Base-by-base conservation (phyloP, 2,797 vertebrate genomes). In the Echeneis naucrates region DNA sequence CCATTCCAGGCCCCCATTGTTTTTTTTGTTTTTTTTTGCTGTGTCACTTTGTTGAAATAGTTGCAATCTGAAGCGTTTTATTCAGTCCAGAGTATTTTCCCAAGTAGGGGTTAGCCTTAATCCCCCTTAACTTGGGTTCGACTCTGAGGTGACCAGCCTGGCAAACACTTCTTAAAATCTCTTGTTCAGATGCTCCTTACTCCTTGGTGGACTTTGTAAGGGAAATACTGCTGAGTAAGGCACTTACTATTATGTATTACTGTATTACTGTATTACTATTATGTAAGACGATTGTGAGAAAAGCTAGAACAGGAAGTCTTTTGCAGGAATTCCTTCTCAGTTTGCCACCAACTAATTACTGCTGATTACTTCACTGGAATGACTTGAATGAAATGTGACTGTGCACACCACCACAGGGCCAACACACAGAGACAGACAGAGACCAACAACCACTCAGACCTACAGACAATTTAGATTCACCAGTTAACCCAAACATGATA, bases 231-330 rank as follows among this genome's bases (percentile, higher is more conserved):
- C 74, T 82, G 53, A 84, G 35, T 62, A 63, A 80, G 33, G 37
- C n/a, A 19, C 35, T 56, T 81, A 8, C n/a, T 47, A 12, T 84
- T 85, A 70, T 37, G 4, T 79, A 88, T 24, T 37, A 8, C n/a
- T 47, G n/a, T n/a, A n/a, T n/a, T n/a, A n/a, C n/a, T n/a, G n/a
- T n/a, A n/a, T 24, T 37, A 8, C n/a, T 47, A 12, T 84, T 85
- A 70, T 37, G 4, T 79, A 88, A 89, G 69, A 56, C n/a, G 79
- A 83, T 71, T 77, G 10, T 16, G 48, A 61, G 62, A 64, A 54
- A 51, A 61, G 4, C 5, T 26, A 60, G 14, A 58, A 17, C 19
- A 32, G 66, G 32, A 80, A 70, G 26, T 79, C 50, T 5, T 75
- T 50, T 1, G 1, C 11, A 44, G 44, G 30, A 33, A 57, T 51